These are phyloP conservation scores for Liodrosophila aerea DNA, from an alignment of 2,888 invertebrate genomes.

Conservation along the genomic window DNA sequence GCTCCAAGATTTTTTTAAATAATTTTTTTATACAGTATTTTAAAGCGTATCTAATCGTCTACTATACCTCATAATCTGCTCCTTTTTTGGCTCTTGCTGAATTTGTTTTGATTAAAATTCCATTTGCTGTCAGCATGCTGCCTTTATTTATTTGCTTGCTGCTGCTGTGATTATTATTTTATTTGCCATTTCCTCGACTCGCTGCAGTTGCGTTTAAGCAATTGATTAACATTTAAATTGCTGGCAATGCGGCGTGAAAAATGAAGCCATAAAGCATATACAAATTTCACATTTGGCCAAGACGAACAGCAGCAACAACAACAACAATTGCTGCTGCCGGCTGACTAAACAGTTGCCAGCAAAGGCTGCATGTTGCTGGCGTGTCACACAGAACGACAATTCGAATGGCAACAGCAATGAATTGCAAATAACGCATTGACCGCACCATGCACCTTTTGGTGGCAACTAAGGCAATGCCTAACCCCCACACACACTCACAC, in stretches of 20 bases:
- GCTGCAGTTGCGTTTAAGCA: constrained; percentile 28
- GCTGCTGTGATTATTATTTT: constrained; percentile 35
- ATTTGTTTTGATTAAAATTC: constrained; percentile 63
- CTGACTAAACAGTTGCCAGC: constrained; percentile 41
- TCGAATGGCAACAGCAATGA: constrained; percentile 57
- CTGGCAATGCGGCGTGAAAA: constrained; percentile 63
- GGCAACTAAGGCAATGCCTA: constrained; percentile 62
- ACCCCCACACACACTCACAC: constrained; percentile 20
- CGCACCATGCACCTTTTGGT: constrained; percentile 75
- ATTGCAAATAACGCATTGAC: constrained; percentile 77
- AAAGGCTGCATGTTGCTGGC: constrained; percentile 12
- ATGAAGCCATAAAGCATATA: constrained; percentile 49
- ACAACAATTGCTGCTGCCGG: constrained; percentile 11
- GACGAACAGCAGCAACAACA: not conserved
- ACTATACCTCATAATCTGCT: too few species aligned
- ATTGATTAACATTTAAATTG: constrained; percentile 76
- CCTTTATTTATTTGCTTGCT: constrained; percentile 48
- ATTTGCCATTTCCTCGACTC: constrained; percentile 27
- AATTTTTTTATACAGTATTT: too few species aligned
- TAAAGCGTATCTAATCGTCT: too few species aligned
- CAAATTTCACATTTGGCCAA: constrained; percentile 22
- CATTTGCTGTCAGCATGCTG: too few species aligned
- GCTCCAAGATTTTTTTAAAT: too few species aligned
- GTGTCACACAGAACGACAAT: constrained; percentile 24
- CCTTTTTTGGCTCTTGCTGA: constrained; percentile 1